phyloP scores from a whole-genome alignment of 2,797 vertebrate genomes.

The Poecilia gillii region DNA sequence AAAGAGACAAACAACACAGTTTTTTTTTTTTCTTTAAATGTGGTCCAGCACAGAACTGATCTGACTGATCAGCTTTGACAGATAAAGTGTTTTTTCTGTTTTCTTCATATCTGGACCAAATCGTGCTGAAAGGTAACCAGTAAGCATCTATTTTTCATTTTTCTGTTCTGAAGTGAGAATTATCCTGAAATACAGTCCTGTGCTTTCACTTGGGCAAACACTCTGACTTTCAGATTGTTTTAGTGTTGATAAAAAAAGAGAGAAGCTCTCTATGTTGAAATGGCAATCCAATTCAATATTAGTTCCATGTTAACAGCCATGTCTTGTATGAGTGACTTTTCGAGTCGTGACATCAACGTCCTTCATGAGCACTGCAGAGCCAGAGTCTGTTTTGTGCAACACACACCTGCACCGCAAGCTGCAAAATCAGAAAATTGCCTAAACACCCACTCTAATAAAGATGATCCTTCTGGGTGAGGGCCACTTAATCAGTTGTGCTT shows the following conservation, averaged over 20 bases:
- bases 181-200: not conserved
- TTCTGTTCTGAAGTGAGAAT: not conserved
- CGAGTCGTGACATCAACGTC: not conserved
- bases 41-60: not conserved
- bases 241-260: too few species aligned
- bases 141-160: not conserved
- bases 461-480: not conserved
- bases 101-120: not conserved
- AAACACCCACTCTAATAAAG: not conserved
- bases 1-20: not conserved
- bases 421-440: not conserved
- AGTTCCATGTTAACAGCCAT: not conserved
- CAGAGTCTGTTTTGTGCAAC: not conserved
- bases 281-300: not conserved
- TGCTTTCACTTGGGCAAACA: not conserved
- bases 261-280: not conserved
- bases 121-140: not conserved
- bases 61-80: conserved; percentile 3
- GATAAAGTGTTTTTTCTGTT: not conserved
- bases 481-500: not conserved
- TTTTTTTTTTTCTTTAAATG: conserved; percentile 2
- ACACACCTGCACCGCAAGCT: too few species aligned
- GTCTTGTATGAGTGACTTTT: not conserved
- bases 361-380: not conserved
- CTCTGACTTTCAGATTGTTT: not conserved